Evolutionary conservation across 2,113 vertebrate genomes (phyloP).

Genomic region (Aptenodytes patagonicus): DNA sequence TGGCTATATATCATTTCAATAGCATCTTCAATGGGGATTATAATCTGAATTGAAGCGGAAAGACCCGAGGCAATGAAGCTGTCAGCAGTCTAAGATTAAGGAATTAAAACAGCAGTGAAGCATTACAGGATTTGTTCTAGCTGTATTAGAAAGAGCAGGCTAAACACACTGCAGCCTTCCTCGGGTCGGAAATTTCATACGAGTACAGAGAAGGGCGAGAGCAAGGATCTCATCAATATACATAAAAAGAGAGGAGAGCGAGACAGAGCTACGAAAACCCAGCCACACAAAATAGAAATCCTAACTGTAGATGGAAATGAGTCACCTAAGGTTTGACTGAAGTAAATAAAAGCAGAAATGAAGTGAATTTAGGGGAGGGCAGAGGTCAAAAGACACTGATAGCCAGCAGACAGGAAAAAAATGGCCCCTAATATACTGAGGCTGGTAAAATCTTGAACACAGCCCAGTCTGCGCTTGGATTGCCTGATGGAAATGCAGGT

Average conservation of each 20-base stretch:
- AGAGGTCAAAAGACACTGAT: slow-evolving; percentile 3
- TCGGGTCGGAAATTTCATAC: slow-evolving; percentile 6
- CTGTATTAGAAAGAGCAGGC: slow-evolving; percentile 40
- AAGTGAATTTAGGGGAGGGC: slow-evolving; percentile 1
- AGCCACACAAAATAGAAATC: slow-evolving; percentile 32
- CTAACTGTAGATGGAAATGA: not conserved
- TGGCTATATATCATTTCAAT: slow-evolving; percentile 67
- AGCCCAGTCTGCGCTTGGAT: not conserved
- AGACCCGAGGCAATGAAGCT: slow-evolving; percentile 75
- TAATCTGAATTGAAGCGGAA: slow-evolving; percentile 75
- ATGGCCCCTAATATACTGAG: not conserved
- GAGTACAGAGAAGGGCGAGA: slow-evolving; percentile 46
- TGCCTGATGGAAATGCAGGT: not conserved
- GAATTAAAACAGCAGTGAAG: slow-evolving; percentile 72
- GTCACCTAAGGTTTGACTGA: slow-evolving; percentile 17
- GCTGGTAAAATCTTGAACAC: not conserved
- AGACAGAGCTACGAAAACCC: slow-evolving; percentile 20
- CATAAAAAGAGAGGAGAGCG: slow-evolving; percentile 14
- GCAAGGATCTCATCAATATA: slow-evolving; percentile 57
- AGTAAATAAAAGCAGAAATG: slow-evolving; percentile 52
- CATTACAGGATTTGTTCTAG: slow-evolving; percentile 64
- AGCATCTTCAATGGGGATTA: slow-evolving; percentile 72
- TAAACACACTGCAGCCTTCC: slow-evolving; percentile 17
- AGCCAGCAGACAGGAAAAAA: not conserved
- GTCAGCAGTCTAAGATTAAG: slow-evolving; percentile 73